A percentile compares a stretch with the other conserved stretches of the same genome.
These are phyloP conservation scores for Chrysocyon brachyurus DNA, from an alignment of 2,797 vertebrate genomes.

Conservation along the genomic window DNA sequence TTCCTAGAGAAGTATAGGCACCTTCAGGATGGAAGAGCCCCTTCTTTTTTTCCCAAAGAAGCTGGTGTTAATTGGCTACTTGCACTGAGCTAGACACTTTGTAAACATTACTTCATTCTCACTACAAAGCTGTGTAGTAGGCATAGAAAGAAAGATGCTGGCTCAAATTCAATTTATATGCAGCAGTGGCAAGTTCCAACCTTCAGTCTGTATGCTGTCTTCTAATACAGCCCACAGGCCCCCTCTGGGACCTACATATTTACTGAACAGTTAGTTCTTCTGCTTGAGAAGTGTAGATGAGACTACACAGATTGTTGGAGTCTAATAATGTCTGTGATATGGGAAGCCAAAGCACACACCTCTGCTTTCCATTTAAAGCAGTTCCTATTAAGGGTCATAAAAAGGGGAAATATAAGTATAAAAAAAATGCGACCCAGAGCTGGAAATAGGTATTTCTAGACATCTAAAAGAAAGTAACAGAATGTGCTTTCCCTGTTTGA, in stretches of 20 bases:
- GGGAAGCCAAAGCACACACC: constrained; percentile 14
- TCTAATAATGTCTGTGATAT: background rate
- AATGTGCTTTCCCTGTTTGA: background rate
- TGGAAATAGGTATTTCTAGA: constrained; percentile 46
- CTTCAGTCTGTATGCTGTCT: background rate
- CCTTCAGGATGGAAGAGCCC: background rate
- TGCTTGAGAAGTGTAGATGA: background rate
- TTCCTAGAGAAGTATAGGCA: background rate
- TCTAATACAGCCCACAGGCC: background rate
- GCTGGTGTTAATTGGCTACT: background rate
- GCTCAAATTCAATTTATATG: background rate
- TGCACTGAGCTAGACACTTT: background rate
- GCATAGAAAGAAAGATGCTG: background rate
- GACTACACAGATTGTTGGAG: background rate
- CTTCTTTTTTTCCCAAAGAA: background rate
- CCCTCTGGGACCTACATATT: background rate
- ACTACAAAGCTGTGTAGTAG: background rate
- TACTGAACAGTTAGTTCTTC: background rate
- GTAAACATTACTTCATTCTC: background rate
- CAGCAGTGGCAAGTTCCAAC: background rate
- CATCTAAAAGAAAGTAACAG: background rate
- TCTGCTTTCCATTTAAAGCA: constrained; percentile 48
- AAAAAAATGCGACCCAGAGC: background rate
- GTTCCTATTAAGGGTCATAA: background rate
- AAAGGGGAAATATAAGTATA: background rate